phyloP scores from a whole-genome alignment of 2,888 invertebrate genomes.

The Labia minor region DNA sequence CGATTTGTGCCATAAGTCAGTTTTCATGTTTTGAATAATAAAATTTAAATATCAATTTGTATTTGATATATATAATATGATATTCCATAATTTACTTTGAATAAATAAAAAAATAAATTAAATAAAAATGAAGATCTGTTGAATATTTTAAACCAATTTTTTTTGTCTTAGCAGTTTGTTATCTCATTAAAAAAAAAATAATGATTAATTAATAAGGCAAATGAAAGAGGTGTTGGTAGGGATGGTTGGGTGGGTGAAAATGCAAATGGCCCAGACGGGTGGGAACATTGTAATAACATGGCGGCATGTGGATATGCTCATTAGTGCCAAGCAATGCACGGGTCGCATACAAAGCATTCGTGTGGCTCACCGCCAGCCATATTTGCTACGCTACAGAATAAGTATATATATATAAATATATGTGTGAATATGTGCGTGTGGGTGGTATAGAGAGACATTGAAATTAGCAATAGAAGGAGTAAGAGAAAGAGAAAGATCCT shows the following conservation, averaged over 20 bases:
- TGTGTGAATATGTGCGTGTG: no score
- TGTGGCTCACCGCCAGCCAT: neutral
- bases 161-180: no score
- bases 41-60: no score
- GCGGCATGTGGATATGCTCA: neutral
- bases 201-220: neutral
- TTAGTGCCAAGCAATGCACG: neutral
- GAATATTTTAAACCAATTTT: no score
- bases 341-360: conserved; percentile 5
- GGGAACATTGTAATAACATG: conserved; percentile 13
- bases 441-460: neutral
- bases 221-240: neutral
- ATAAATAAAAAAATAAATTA: no score
- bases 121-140: no score
- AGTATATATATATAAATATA: no score
- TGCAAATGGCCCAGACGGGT: neutral
- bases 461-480: neutral
- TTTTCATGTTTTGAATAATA: no score
- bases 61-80: no score
- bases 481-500: neutral
- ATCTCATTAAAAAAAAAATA: neutral
- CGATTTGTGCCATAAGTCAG: no score
- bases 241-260: neutral
- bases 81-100: no score
- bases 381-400: neutral